These are phyloP conservation scores for Hydropsyche tenuis DNA, from an alignment of 1,140 invertebrate genomes.

Conservation along the genomic window DNA sequence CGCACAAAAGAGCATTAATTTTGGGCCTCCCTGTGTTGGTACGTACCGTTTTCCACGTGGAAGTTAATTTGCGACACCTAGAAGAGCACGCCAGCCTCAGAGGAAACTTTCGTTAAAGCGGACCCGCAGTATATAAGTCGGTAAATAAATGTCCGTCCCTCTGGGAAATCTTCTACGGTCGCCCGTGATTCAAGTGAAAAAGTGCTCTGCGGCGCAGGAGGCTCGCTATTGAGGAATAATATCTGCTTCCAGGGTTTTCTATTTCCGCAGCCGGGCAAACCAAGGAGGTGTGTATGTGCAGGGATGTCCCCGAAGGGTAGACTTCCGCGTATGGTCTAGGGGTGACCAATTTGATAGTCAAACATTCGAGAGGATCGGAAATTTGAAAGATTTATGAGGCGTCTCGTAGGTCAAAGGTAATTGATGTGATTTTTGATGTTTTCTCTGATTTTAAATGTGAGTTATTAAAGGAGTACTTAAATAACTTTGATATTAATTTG, in stretches of 20 bases:
- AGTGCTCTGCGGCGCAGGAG: constrained; percentile 35
- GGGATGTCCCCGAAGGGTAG: neutral
- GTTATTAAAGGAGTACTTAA: no score
- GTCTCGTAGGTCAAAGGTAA: no score
- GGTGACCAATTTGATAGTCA: no score
- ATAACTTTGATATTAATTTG: no score
- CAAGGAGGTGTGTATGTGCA: neutral
- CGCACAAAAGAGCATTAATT: no score
- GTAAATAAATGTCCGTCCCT: constrained; percentile 45
- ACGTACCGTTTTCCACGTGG: constrained; percentile 25
- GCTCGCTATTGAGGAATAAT: constrained; percentile 32
- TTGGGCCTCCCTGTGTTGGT: no score
- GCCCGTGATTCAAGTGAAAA: constrained; percentile 46
- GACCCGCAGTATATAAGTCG: constrained; percentile 36
- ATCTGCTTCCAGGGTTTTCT: constrained; percentile 7
- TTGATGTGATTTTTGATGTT: no score
- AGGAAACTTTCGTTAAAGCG: constrained; percentile 18
- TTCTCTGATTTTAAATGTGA: no score
- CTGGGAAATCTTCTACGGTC: constrained; percentile 47
- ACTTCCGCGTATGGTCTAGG: neutral
- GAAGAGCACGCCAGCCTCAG: constrained; percentile 23
- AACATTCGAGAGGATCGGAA: no score
- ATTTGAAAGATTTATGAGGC: no score
- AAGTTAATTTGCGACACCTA: constrained; percentile 50
- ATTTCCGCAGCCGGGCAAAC: neutral